Conservation (phyloP, 1,140 invertebrate species). For the Sarcophaga bullata region DNA sequence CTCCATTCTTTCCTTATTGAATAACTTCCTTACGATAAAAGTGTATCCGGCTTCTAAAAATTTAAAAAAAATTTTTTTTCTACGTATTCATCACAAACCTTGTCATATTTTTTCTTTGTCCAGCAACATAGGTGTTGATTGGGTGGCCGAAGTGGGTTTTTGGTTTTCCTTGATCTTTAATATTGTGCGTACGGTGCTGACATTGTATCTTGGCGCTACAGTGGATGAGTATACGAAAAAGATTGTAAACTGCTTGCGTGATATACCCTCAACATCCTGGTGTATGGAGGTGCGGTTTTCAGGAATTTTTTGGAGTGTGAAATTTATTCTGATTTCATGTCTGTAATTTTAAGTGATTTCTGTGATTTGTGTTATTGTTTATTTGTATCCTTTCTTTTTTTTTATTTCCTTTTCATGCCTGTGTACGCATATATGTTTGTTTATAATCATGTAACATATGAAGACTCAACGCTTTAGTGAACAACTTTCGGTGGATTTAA, state of each 20-base stretch:
- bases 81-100: neutral
- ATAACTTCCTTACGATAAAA: neutral
- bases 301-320: neutral
- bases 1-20: too few relatives aligned
- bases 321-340: neutral
- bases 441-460: slow-evolving; percentile 33
- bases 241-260: slow-evolving; percentile 69
- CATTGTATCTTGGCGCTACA: slow-evolving; percentile 71
- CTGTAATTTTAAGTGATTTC: neutral
- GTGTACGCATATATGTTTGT: neutral
- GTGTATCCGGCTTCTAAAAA: neutral
- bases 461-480: slow-evolving; percentile 69
- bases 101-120: neutral
- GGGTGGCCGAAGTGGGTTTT: slow-evolving; percentile 68
- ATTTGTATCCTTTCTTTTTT: neutral
- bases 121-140: slow-evolving; percentile 61
- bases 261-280: slow-evolving; percentile 69
- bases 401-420: neutral
- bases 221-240: slow-evolving; percentile 72
- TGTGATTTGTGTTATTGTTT: slow-evolving; percentile 25
- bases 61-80: neutral
- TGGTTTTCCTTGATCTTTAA: slow-evolving; percentile 74
- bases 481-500: slow-evolving; percentile 70
- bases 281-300: slow-evolving; percentile 67
- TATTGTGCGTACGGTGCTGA: slow-evolving; percentile 69